Evolutionary conservation across 92 coral and sea anemone species (phyloP).

Genomic region (Porites divaricata): DNA sequence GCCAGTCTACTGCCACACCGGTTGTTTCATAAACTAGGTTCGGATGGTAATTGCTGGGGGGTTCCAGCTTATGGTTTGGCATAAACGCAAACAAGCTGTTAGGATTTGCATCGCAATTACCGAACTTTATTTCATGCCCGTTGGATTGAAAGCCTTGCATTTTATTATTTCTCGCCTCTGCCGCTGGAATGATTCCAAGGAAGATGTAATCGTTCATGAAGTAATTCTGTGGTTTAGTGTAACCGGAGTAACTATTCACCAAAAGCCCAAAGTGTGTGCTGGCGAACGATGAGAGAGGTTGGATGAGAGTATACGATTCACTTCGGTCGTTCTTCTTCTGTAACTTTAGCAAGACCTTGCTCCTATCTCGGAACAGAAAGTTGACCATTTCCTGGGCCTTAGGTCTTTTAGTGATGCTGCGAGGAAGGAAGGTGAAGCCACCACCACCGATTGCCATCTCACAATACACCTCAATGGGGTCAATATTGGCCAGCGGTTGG

Average conservation of each 20-base stretch:
- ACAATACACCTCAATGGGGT: slow-evolving; percentile 54
- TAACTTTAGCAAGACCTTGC: slow-evolving; percentile 53
- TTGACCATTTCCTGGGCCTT: slow-evolving; percentile 15
- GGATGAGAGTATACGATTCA: slow-evolving; percentile 38
- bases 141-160: slow-evolving; percentile 67
- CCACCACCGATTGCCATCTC: slow-evolving; percentile 63
- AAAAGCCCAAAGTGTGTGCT: slow-evolving; percentile 15
- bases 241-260: slow-evolving; percentile 55
- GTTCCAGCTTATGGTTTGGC: slow-evolving; percentile 52
- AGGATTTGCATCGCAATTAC: slow-evolving; percentile 48
- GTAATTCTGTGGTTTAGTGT: slow-evolving; percentile 49
- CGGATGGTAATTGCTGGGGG: slow-evolving; percentile 9
- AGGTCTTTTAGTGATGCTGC: slow-evolving; percentile 27
- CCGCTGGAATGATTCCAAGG: slow-evolving; percentile 53
- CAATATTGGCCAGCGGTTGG: background rate
- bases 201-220: slow-evolving; percentile 44
- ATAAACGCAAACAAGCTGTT: slow-evolving; percentile 43
- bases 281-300: slow-evolving; percentile 8
- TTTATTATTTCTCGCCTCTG: slow-evolving; percentile 3
- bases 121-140: slow-evolving; percentile 36
- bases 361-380: slow-evolving; percentile 52
- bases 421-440: slow-evolving; percentile 70
- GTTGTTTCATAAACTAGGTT: slow-evolving; percentile 37
- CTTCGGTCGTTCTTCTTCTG: slow-evolving; percentile 35
- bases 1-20: slow-evolving; percentile 63